These are phyloP conservation scores for Pantala flavescens DNA, from an alignment of 1,140 invertebrate genomes.

Conservation along the genomic window DNA sequence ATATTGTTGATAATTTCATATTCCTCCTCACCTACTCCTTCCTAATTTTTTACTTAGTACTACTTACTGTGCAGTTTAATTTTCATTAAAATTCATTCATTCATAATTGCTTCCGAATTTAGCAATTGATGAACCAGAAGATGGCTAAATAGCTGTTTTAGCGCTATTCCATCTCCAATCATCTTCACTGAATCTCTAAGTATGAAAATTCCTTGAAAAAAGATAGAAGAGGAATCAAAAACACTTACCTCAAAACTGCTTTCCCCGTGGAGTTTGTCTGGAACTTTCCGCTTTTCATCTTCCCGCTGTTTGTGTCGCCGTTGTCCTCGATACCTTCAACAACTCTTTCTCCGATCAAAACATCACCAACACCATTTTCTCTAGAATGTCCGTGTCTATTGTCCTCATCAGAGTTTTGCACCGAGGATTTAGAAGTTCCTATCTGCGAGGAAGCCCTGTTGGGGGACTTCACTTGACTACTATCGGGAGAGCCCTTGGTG, in stretches of 20 bases:
- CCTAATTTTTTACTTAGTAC: too few species aligned
- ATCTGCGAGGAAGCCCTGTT: neutral
- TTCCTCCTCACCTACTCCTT: too few species aligned
- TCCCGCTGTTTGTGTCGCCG: neutral
- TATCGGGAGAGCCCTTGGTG: neutral
- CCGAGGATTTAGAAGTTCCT: neutral
- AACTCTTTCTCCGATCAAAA: neutral
- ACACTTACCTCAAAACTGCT: neutral
- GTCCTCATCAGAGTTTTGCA: neutral
- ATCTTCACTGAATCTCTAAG: too few species aligned
- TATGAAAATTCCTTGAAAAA: too few species aligned
- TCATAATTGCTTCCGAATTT: too few species aligned
- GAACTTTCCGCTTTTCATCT: slow-evolving; percentile 1
- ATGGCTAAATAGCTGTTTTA: too few species aligned
- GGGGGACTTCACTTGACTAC: neutral
- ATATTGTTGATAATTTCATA: too few species aligned
- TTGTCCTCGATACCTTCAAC: neutral
- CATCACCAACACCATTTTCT: neutral
- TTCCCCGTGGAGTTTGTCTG: neutral
- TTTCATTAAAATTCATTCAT: too few species aligned
- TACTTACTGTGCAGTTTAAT: too few species aligned
- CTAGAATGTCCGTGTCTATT: neutral
- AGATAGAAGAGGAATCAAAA: neutral
- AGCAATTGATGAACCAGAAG: too few species aligned
- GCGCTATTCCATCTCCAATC: too few species aligned